Conservation (phyloP, 1,140 invertebrate species). For the Hycleus cichorii region DNA sequence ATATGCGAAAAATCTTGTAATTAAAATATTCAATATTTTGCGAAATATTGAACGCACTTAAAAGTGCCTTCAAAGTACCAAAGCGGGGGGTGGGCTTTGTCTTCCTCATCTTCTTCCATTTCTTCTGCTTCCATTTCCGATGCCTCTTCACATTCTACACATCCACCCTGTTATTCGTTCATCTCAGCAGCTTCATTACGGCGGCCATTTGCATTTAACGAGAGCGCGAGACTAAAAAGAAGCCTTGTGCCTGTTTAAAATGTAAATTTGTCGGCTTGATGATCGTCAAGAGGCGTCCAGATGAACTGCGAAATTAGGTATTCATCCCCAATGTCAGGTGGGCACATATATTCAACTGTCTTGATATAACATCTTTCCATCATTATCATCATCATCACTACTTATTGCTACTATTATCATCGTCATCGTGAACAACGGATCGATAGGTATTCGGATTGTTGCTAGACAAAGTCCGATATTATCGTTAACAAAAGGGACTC, state of each 20-base stretch:
- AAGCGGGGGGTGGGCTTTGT: background rate
- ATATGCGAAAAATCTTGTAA: no score
- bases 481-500: no score
- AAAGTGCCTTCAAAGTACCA: no score
- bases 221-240: slow-evolving; percentile 27
- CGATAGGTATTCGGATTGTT: no score
- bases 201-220: slow-evolving; percentile 32
- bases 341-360: background rate
- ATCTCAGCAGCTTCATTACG: slow-evolving; percentile 22
- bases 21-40: no score
- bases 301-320: slow-evolving; percentile 26
- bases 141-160: slow-evolving; percentile 9
- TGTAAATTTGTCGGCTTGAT: slow-evolving; percentile 24
- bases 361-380: background rate
- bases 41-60: no score
- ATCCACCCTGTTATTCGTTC: background rate
- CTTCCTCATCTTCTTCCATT: slow-evolving; percentile 1
- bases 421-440: no score
- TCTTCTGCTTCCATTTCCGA: background rate
- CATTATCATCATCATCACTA: background rate
- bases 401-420: background rate
- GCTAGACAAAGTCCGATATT: no score
- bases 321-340: slow-evolving; percentile 11
- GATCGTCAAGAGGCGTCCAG: slow-evolving; percentile 21
- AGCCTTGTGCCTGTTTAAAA: slow-evolving; percentile 25